Evolutionary conservation across 2,888 invertebrate genomes (phyloP).

Genomic region (Cabera pusaria): DNA sequence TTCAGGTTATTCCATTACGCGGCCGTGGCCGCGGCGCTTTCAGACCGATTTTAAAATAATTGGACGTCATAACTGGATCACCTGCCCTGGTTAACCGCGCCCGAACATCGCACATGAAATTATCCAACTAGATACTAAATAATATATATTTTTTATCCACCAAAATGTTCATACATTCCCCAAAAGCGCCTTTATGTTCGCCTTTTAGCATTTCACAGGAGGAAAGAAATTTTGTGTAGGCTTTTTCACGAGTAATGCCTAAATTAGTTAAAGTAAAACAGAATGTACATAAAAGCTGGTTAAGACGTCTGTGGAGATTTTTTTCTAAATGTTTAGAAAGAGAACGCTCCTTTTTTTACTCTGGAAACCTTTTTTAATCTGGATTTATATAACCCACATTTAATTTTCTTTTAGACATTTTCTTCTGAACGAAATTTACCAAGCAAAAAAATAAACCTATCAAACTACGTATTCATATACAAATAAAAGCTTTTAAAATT

Average conservation of each 20-base stretch:
- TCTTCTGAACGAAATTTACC: too few relatives aligned
- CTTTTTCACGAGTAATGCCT: slow-evolving; percentile 3
- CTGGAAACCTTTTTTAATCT: too few relatives aligned
- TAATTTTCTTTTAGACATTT: too few relatives aligned
- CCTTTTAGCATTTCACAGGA: slow-evolving; percentile 4
- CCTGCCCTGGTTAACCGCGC: slow-evolving; percentile 26
- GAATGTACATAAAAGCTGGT: slow-evolving; percentile 18
- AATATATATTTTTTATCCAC: slow-evolving; percentile 2
- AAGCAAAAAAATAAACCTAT: too few relatives aligned
- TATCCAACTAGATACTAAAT: slow-evolving; percentile 3
- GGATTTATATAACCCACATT: too few relatives aligned
- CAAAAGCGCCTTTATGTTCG: neutral
- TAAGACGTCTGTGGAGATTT: slow-evolving; percentile 17
- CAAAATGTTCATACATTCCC: neutral
- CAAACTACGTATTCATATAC: too few relatives aligned
- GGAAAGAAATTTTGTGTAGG: too few relatives aligned
- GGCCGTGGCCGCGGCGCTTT: slow-evolving; percentile 36
- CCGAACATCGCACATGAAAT: slow-evolving; percentile 4
- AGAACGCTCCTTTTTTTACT: too few relatives aligned
- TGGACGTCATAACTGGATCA: slow-evolving; percentile 53
- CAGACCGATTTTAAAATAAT: slow-evolving; percentile 58
- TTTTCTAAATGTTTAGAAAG: neutral
- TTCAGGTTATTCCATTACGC: slow-evolving; percentile 41
- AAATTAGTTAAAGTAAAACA: slow-evolving; percentile 5
- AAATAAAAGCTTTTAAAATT: too few relatives aligned